Percentiles rank a stretch among this genome's conserved stretches.
phyloP scores from a whole-genome alignment of 37 sponge, comb jelly and placozoan genomes.

The Petrosia ficiformis region DNA sequence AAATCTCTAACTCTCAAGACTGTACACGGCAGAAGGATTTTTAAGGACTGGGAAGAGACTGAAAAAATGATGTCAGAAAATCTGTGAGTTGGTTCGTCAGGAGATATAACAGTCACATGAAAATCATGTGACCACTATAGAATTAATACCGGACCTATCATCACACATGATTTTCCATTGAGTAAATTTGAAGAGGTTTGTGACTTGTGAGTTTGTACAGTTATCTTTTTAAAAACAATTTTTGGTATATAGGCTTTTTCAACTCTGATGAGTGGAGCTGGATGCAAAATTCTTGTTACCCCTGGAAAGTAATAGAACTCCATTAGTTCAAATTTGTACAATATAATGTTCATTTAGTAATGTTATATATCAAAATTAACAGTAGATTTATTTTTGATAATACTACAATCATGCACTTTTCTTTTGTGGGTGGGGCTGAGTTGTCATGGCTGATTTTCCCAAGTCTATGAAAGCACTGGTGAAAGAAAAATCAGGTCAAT shows the following conservation, averaged over 20 bases:
- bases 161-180: constrained; percentile 76
- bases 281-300: constrained; percentile 33
- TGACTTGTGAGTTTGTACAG: neutral
- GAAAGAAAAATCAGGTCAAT: constrained; percentile 30
- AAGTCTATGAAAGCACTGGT: constrained; percentile 55
- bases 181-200: constrained; percentile 77
- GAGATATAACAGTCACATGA: neutral
- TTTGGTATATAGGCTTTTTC: constrained; percentile 16
- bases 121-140: constrained; percentile 25
- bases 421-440: neutral
- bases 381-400: neutral
- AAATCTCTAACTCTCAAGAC: constrained; percentile 80
- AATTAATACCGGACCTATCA: constrained; percentile 31
- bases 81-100: constrained; percentile 29
- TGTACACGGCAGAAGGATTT: constrained; percentile 89
- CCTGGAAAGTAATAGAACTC: constrained; percentile 8
- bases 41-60: constrained; percentile 81
- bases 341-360: neutral
- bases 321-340: neutral
- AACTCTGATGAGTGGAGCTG: constrained; percentile 20
- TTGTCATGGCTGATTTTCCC: constrained; percentile 8
- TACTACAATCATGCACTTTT: neutral
- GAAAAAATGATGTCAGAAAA: constrained; percentile 55
- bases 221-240: neutral
- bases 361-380: neutral